Evolutionary conservation across 2,888 invertebrate genomes (phyloP).

Genomic region (Odontocolon sp.): DNA sequence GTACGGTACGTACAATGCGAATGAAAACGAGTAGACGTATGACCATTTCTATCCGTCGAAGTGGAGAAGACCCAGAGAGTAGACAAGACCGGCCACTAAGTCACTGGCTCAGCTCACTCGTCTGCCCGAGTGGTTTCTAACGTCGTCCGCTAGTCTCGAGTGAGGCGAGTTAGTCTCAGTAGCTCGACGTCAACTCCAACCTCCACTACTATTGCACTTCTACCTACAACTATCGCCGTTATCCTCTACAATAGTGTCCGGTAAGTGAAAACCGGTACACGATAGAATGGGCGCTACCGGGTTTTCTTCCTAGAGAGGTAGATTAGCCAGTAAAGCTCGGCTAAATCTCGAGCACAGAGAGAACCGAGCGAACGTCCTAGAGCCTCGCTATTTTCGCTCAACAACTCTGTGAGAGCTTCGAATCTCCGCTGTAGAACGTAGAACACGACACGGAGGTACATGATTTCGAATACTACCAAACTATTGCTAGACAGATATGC

Average conservation of each 20-base stretch:
- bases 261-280: neutral
- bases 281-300: neutral
- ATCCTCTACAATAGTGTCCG: neutral
- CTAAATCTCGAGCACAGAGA: neutral
- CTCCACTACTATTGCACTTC: neutral
- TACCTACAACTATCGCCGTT: neutral
- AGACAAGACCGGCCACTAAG: slow-evolving; percentile 12
- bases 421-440: neutral
- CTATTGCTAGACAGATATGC: slow-evolving; percentile 6
- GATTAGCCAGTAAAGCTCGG: slow-evolving; percentile 3
- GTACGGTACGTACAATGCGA: slow-evolving; percentile 45
- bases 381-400: slow-evolving; percentile 5
- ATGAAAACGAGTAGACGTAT: slow-evolving; percentile 11
- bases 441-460: neutral
- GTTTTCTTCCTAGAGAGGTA: neutral
- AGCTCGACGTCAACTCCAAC: neutral
- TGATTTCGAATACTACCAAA: neutral
- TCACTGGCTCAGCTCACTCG: slow-evolving; percentile 19
- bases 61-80: slow-evolving; percentile 40
- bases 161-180: slow-evolving; percentile 7
- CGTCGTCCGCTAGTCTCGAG: slow-evolving; percentile 42
- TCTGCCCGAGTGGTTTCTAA: slow-evolving; percentile 45
- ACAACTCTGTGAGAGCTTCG: neutral
- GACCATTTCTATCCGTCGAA: slow-evolving; percentile 24
- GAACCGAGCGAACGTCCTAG: neutral